Base-by-base conservation (phyloP, 2,888 invertebrate species). In the Amiota mariae region DNA sequence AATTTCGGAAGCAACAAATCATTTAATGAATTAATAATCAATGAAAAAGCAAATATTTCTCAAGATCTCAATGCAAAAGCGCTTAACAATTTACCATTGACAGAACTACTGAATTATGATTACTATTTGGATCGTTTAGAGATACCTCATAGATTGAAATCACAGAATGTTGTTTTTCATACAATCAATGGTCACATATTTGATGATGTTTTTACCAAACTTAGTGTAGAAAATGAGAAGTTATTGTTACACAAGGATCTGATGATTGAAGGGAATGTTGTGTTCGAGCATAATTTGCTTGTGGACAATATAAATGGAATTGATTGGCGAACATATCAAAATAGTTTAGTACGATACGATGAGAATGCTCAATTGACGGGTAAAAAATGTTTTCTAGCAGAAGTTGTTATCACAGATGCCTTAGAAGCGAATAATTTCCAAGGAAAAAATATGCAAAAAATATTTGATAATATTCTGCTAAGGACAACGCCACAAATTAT, bases 181-280 rank as follows among this genome's bases (percentile, higher is more conserved):
- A 82, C 84, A 12, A 77, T 89, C 8, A 89, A 89, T 72, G 86
- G 86, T 0, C 80, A 88, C 64, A 54, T 82, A 1, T 82, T 88
- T 12, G 81, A 84, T 59, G 81, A 84, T 46, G 73, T 88, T 24
- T 83, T 88, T 13, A 73, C 74, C 18, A 80, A 80, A 73, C 72
- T 86, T 8, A 68, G 73, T 8, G 63, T 68, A 18, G 20, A 74
- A 1, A 49, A 76, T 1, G 63, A 81, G 1, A 78, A 78, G 36
- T 63, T 89, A 18, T 71, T 87, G 24, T 79, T 89, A 0, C 85
- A 81, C 71, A 89, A 89, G 72, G 84, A 88, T 64, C 78, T 89
- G 2, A 79, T 84, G 20, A 78, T 89, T 1, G 85, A 88, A 70
- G 89, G 89, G 0, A 85, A 83, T 72, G 82, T 84, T 1, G 72